Base-by-base conservation (phyloP, 2,888 invertebrate genomes). In the Holacanthella duospinosa region DNA sequence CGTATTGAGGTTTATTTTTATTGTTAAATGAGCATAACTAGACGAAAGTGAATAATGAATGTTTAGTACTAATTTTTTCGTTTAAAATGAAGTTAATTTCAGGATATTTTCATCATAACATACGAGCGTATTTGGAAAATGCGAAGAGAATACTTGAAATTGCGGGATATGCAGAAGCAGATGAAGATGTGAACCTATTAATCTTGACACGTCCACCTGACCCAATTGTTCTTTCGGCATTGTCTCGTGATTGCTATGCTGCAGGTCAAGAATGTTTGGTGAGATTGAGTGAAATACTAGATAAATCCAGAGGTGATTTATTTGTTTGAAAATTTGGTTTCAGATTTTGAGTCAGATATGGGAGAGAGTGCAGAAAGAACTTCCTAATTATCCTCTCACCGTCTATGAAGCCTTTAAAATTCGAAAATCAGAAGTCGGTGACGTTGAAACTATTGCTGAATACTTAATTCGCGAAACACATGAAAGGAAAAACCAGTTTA, bases 261-360 rank as follows among this genome's bases (percentile, higher is more conserved):
- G 93, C 92, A 25, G 87, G 87, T 77, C 88, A 89, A 55, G 93
- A 93, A 79, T 91, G 91, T 75, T 87, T 90, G 83, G 88, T 88
- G 76, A 71, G 71, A 68, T 26, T 25, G 6, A 27, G 55, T 6
- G n/a, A 55, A 12, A 28, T 4, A 53, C n/a, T 53, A 9, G 12
- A 43, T 19, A 27, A 60, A 58, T 4, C 36, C 6, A 21, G 43
- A 21, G n/a, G n/a, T 61, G 3, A 16, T 43, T 43, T 56, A 56
- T n/a, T 48, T 25, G 25, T 55, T 55, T 59, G 16, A 55, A 21
- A 36, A 65, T 64, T 69, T 70, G 64, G 66, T 75, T 76, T 2
- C 74, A 87, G 86, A 87, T 90, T 74, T 82, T 90, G 79, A 85
- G 85, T 64, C 82, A 85, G 66, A 85, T 89, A 71, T 86, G 87